Evolutionary conservation across 2,113 vertebrate species (phyloP).

Genomic region (Dicrurus megarhynchus): DNA sequence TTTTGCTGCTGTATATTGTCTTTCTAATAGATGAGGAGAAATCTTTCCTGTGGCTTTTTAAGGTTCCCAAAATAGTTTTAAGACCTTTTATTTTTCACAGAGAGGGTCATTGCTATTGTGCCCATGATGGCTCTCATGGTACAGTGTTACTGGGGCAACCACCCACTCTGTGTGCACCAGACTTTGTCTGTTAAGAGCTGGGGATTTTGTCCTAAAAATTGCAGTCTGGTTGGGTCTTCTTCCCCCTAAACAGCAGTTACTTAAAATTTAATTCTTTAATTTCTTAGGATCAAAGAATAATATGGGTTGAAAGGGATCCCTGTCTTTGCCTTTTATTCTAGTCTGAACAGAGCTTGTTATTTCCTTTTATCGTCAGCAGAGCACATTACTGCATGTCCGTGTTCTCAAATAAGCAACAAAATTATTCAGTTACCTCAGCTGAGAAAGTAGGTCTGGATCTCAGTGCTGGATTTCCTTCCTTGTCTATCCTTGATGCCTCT

Average conservation of each 20-base stretch:
- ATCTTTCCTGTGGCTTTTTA: not conserved
- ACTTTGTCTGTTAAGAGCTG: not conserved
- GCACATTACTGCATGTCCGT: not conserved
- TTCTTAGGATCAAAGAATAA: not conserved
- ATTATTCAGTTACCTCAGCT: not conserved
- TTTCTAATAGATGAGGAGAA: not conserved
- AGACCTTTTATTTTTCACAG: not conserved
- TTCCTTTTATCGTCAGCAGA: not conserved
- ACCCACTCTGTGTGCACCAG: not conserved
- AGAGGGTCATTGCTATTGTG: not conserved
- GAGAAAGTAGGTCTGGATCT: not conserved
- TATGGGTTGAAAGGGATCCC: not conserved
- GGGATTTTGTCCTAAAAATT: not conserved
- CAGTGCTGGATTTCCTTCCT: not conserved
- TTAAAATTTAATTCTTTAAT: not conserved
- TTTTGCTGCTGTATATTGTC: rapidly evolving
- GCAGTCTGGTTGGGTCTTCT: not conserved
- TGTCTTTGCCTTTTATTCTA: not conserved
- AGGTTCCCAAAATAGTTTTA: not conserved
- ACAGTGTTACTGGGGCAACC: not conserved
- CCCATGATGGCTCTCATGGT: not conserved
- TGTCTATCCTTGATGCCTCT: not conserved
- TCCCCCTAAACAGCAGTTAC: not conserved
- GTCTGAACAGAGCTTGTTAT: not conserved
- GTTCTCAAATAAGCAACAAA: not conserved